Evolutionary conservation across 1,140 invertebrate genomes (phyloP), one percentile per base, ranked within the genome.

Genomic region (Phocides pigmalion): DNA sequence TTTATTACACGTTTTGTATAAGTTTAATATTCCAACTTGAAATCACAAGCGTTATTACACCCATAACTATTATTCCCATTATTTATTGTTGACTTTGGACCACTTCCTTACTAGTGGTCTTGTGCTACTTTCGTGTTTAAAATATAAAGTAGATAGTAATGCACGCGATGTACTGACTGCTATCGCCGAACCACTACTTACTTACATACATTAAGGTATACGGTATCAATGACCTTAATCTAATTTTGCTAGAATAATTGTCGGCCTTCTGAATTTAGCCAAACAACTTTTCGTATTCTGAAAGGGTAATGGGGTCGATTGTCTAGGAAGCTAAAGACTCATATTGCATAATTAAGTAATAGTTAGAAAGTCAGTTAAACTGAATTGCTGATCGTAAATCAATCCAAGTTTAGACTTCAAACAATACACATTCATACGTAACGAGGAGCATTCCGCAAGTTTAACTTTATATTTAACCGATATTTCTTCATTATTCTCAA

Each of bases 161-260:
- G 25, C 46, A 49, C 46, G 20, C 20, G 20, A 49, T 49, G 20
- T 49, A 28, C 46, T 25, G 22, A 22, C 46, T 15, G 28, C 46
- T 49, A 49, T 6, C 46, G n/a, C 22, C 25, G 46, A 5, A 32
- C 22, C 22, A 49, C 28, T 49, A 49, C 14, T 15, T 28, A 28
- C 9, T 49, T 49, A 49, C 46, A 14, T 32, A 49, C 22, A 49
- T 25, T 49, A 49, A 25, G 53, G 47, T 41, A 47, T 54, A 62
- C 32, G 42, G n/a, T 62, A 64, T 56, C 62, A 44, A 41, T 44
- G 67, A 56, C 67, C 56, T 69, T 69, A 64, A 62, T 65, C 62
- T 49, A 15, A 14, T 49, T 49, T 22, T 49, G 46, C 46, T 28
- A 49, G 46, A 49, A 25, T 12, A 20, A 49, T 14, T 49, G 17